Evolutionary conservation across 2,888 invertebrate species (phyloP).

Genomic region (Hedya salicella): DNA sequence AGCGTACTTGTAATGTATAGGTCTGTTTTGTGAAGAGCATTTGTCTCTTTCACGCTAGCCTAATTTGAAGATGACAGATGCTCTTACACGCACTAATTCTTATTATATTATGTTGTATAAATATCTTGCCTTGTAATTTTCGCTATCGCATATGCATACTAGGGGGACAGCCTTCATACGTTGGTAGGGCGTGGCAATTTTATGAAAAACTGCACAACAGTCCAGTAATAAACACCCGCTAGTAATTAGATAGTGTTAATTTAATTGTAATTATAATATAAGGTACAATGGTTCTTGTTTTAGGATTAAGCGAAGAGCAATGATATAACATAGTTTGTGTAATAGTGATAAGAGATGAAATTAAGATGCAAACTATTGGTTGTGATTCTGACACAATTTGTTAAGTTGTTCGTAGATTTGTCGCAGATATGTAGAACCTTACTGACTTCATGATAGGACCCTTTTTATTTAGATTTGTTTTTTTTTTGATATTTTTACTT

Average conservation of each 20-base stretch:
- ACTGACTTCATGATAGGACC: conserved; percentile 75
- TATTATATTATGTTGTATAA: background rate
- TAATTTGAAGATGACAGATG: background rate
- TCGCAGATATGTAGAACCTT: conserved; percentile 74
- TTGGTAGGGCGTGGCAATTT: conserved; percentile 58
- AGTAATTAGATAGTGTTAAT: conserved; percentile 83
- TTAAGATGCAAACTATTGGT: conserved; percentile 85
- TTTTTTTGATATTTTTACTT: conserved; percentile 78
- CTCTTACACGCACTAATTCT: background rate
- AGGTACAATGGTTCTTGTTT: conserved; percentile 85
- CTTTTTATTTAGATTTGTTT: conserved; percentile 66
- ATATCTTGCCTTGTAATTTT: conserved; percentile 13
- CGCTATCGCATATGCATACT: conserved; percentile 19
- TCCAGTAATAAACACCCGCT: conserved; percentile 81
- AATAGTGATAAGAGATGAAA: conserved; percentile 82
- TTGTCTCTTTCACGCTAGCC: background rate
- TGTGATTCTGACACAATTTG: conserved; percentile 85
- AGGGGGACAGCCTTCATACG: conserved; percentile 33
- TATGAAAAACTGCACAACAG: conserved; percentile 71
- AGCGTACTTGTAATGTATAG: no score
- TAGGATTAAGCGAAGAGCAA: conserved; percentile 83
- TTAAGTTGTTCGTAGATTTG: conserved; percentile 81
- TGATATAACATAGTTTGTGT: conserved; percentile 85
- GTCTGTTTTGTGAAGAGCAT: no score
- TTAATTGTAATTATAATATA: conserved; percentile 81